These are phyloP conservation scores for Adela reaumurella DNA, from an alignment of 2,888 invertebrate species.

Conservation along the genomic window DNA sequence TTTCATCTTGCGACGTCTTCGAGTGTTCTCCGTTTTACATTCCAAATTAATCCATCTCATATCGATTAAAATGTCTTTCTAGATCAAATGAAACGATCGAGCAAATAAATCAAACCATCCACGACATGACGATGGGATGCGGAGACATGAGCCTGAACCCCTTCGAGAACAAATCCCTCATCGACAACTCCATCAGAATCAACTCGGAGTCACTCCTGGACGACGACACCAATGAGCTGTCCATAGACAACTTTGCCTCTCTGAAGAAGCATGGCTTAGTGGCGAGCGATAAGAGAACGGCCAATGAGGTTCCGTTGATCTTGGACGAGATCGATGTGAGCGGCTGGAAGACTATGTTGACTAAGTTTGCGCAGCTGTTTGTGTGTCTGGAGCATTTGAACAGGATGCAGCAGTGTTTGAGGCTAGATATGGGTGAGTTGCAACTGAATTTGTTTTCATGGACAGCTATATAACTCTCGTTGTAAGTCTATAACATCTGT, in stretches of 20 bases:
- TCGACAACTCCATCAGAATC: constrained; percentile 38
- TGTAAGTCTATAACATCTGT: neutral
- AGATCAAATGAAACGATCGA: constrained; percentile 43
- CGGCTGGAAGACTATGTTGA: constrained; percentile 43
- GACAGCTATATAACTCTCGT: too few relatives aligned
- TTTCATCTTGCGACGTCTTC: too few relatives aligned
- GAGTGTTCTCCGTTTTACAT: too few relatives aligned
- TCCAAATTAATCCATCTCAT: too few relatives aligned
- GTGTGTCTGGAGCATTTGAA: constrained; percentile 44
- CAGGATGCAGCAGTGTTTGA: constrained; percentile 35
- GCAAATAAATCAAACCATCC: constrained; percentile 49
- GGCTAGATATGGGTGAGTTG: constrained; percentile 41
- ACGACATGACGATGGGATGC: constrained; percentile 48
- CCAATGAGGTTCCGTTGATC: constrained; percentile 30
- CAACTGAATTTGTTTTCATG: neutral
- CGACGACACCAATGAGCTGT: constrained; percentile 37
- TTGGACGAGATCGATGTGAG: constrained; percentile 49
- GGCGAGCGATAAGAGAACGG: constrained; percentile 15
- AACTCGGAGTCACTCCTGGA: constrained; percentile 40
- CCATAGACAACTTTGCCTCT: constrained; percentile 45
- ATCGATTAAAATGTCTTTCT: too few relatives aligned
- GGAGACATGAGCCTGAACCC: constrained; percentile 45
- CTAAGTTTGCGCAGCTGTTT: constrained; percentile 47
- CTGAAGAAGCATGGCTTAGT: constrained; percentile 45
- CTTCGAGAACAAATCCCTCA: constrained; percentile 31